Evolutionary conservation across 2,113 vertebrate genomes (phyloP).

Genomic region (Bettongia penicillata): DNA sequence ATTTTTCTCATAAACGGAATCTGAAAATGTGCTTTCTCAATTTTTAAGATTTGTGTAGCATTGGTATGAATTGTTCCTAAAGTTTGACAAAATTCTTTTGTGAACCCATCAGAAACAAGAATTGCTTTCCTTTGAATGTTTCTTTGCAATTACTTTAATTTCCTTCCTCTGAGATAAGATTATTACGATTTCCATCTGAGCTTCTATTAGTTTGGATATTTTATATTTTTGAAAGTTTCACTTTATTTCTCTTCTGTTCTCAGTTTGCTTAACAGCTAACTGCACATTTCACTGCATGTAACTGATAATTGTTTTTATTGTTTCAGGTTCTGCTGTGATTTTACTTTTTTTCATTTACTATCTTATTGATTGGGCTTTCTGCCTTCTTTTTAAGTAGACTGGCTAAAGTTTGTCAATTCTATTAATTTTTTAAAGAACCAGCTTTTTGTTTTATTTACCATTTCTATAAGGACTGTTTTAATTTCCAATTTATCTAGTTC

Average conservation of each 20-base stretch:
- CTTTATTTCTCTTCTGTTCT: background rate
- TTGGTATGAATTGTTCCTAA: background rate
- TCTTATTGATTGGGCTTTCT: too few relatives aligned
- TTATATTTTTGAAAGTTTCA: background rate
- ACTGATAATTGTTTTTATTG: too few relatives aligned
- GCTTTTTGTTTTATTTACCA: too few relatives aligned
- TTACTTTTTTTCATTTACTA: too few relatives aligned
- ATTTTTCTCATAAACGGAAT: background rate
- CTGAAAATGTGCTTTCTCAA: background rate
- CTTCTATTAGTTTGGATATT: background rate
- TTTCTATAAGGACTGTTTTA: too few relatives aligned
- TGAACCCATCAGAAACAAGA: background rate
- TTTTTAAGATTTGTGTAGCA: background rate
- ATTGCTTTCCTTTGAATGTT: background rate
- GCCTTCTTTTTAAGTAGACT: too few relatives aligned
- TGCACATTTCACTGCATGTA: too few relatives aligned
- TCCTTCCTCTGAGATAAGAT: background rate
- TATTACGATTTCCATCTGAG: background rate
- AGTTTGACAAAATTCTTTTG: background rate
- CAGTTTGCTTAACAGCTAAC: too few relatives aligned
- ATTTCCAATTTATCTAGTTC: too few relatives aligned
- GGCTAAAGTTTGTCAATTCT: too few relatives aligned
- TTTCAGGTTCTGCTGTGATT: too few relatives aligned
- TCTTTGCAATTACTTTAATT: background rate
- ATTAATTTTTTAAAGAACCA: too few relatives aligned